These are phyloP conservation scores for Prolemur simus DNA, from an alignment of 2,113 vertebrate genomes.

Conservation along the genomic window DNA sequence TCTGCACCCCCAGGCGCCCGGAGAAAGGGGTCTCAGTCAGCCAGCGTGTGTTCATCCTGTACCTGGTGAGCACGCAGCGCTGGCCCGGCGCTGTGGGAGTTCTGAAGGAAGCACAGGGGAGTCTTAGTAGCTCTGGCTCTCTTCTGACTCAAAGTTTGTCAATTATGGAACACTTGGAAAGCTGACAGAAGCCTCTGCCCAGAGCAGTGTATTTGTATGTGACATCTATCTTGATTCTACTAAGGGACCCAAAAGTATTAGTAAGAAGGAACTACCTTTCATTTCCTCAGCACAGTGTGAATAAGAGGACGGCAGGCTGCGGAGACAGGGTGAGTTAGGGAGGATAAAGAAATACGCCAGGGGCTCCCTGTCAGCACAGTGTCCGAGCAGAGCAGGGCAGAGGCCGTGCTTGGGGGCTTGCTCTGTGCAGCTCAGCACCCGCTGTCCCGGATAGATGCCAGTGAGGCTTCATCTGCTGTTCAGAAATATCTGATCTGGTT, in stretches of 20 bases:
- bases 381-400: neutral
- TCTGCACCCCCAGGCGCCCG: too few species aligned
- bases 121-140: neutral
- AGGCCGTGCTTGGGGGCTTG: neutral
- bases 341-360: neutral
- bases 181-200: neutral
- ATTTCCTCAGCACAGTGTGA: neutral
- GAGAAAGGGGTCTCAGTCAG: neutral
- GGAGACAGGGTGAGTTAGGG: neutral
- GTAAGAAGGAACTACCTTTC: neutral
- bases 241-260: neutral
- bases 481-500: neutral
- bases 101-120: neutral
- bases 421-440: rapidly evolving
- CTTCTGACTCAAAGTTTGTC: neutral
- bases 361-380: neutral
- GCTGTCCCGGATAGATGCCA: neutral
- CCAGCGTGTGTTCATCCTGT: neutral
- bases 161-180: too few species aligned
- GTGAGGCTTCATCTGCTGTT: neutral
- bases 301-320: neutral
- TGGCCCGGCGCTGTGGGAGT: neutral
- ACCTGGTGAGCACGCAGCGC: neutral
- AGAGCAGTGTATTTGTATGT: neutral
- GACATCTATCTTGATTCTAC: neutral